A percentile compares a stretch with the other conserved stretches of the same genome.
Evolutionary conservation across 2,113 vertebrate species (phyloP).

Genomic region (Pagrus major): DNA sequence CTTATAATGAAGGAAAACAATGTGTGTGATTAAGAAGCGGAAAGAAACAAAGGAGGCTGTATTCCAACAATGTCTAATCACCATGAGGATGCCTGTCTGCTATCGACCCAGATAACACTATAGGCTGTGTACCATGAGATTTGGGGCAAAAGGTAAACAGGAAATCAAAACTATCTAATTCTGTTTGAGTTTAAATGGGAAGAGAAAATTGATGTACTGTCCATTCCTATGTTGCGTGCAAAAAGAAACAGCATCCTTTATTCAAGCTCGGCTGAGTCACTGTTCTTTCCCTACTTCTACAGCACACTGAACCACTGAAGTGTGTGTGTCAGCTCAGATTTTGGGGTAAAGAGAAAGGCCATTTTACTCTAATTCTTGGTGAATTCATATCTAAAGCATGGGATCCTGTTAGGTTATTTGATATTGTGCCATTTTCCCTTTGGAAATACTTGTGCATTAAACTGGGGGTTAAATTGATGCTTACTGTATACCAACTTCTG

Average conservation of each 20-base stretch:
- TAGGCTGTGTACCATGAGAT: constrained; percentile 59
- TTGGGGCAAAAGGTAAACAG: constrained; percentile 73
- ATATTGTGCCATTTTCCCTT: constrained; percentile 23
- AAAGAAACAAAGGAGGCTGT: constrained; percentile 29
- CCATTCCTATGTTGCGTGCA: constrained; percentile 31
- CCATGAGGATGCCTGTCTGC: constrained; percentile 55
- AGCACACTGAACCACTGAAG: not conserved
- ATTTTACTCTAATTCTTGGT: constrained; percentile 8
- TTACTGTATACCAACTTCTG: constrained; percentile 36
- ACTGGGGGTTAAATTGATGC: constrained; percentile 40
- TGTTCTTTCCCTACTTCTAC: constrained; percentile 29
- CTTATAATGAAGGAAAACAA: constrained; percentile 49
- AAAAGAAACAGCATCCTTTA: constrained; percentile 57
- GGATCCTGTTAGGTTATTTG: constrained; percentile 20
- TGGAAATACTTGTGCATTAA: constrained; percentile 36
- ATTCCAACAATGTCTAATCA: constrained; percentile 53
- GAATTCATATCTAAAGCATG: constrained; percentile 18
- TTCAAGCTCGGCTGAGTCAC: constrained; percentile 39
- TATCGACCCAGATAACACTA: constrained; percentile 65
- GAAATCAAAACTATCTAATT: constrained; percentile 79
- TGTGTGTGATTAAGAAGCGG: constrained; percentile 33
- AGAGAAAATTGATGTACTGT: constrained; percentile 55
- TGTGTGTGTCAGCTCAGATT: constrained; percentile 30
- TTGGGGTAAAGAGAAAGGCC: not conserved
- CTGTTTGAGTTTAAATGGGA: constrained; percentile 66